A percentile compares a stretch with the other conserved stretches of the same genome.
phyloP scores from a whole-genome alignment of 2,797 vertebrate species.

The Erethizon dorsatum region DNA sequence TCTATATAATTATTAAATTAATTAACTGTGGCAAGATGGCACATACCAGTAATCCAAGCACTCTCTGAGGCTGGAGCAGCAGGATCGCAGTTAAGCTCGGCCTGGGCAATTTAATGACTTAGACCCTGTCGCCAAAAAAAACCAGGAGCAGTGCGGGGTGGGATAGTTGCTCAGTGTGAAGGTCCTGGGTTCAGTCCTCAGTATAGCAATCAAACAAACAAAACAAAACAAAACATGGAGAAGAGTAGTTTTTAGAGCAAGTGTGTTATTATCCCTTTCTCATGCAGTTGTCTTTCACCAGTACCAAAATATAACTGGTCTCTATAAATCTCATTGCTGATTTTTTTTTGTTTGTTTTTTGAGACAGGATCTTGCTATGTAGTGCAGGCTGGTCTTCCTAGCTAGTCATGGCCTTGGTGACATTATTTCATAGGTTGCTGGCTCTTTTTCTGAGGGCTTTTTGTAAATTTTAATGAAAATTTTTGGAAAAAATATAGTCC shows the following conservation, averaged over 20 bases:
- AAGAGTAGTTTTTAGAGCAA: background rate
- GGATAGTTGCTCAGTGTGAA: background rate
- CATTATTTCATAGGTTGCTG: background rate
- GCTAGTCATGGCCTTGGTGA: background rate
- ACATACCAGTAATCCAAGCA: background rate
- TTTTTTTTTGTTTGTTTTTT: background rate
- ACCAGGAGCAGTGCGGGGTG: background rate
- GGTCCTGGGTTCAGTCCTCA: background rate
- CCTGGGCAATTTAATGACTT: background rate
- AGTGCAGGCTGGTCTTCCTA: background rate
- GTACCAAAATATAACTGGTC: background rate
- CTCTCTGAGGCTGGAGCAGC: background rate
- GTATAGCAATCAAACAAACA: background rate
- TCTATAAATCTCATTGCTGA: background rate
- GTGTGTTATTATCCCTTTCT: background rate
- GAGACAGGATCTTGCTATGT: background rate
- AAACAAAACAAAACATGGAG: background rate
- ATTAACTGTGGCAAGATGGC: background rate
- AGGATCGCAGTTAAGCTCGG: background rate
- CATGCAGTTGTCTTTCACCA: background rate
- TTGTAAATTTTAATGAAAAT: background rate
- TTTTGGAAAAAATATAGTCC: background rate
- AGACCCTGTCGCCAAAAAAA: background rate
- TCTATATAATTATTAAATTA: background rate
- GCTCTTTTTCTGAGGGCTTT: constrained; percentile 1